These are phyloP conservation scores for Istiophorus platypterus DNA, from an alignment of 2,113 vertebrate species.

Conservation along the genomic window DNA sequence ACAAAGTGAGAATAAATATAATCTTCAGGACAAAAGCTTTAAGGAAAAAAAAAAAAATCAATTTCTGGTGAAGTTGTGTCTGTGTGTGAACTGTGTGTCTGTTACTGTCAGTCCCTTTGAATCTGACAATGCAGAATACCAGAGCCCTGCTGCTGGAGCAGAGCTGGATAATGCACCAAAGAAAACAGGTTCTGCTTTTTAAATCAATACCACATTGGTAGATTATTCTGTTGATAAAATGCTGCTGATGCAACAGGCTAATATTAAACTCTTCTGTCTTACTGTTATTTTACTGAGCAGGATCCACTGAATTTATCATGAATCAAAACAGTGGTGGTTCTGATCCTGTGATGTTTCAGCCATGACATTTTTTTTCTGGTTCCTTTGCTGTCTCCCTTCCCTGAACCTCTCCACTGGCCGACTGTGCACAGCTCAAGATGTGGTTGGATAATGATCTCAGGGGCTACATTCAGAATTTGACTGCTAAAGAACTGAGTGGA, in stretches of 20 bases:
- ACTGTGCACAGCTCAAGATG: slow-evolving; percentile 4
- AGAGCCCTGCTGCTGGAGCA: background rate
- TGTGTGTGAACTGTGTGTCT: too few relatives aligned
- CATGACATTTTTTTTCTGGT: background rate
- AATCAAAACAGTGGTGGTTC: background rate
- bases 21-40: background rate
- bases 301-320: background rate
- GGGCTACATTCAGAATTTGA: background rate
- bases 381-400: slow-evolving; percentile 1
- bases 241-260: too few relatives aligned
- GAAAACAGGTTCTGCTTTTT: background rate
- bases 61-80: background rate
- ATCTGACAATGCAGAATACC: background rate
- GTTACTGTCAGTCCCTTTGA: too few relatives aligned
- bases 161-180: background rate
- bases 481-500: background rate
- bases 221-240: too few relatives aligned
- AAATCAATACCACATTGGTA: background rate
- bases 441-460: slow-evolving; percentile 1
- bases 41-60: background rate
- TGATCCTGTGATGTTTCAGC: slow-evolving; percentile 16
- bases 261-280: too few relatives aligned
- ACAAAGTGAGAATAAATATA: too few relatives aligned
- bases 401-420: slow-evolving; percentile 7
- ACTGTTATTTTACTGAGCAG: too few relatives aligned